phyloP scores from a whole-genome alignment of 2,797 vertebrate species.

The Schizopygopsis pylzovi region DNA sequence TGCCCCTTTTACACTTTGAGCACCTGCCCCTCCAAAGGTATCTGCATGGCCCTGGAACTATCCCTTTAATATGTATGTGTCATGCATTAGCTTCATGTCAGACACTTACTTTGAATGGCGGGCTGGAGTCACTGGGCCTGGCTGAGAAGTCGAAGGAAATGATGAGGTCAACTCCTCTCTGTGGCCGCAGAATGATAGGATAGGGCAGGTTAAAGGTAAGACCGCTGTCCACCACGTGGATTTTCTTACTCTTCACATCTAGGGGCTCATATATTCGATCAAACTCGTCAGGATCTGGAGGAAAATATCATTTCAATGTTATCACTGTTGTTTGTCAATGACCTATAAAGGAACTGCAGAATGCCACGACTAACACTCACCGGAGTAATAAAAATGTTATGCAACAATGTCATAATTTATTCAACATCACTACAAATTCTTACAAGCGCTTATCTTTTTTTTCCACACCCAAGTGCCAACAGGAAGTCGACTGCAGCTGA shows the following conservation, averaged over 20 bases:
- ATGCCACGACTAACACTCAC: not conserved
- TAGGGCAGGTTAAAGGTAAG: slow-evolving; percentile 97
- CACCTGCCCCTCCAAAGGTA: too few species aligned
- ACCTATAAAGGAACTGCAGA: not conserved
- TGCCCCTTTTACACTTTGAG: too few species aligned
- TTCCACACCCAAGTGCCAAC: not conserved
- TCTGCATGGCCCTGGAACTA: not conserved
- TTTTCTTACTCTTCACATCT: slow-evolving; percentile 98
- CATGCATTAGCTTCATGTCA: not conserved
- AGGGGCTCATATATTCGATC: slow-evolving; percentile 95
- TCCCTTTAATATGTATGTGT: not conserved
- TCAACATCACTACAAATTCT: not conserved
- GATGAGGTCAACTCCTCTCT: slow-evolving; percentile 92
- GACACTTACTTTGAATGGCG: slow-evolving; percentile 92
- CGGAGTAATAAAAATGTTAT: not conserved
- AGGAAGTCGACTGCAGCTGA: slow-evolving; percentile 14
- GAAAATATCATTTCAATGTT: not conserved
- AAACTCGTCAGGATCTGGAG: slow-evolving; percentile 94
- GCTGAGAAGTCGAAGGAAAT: slow-evolving; percentile 99
- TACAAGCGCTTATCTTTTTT: not conserved
- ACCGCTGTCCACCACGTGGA: slow-evolving; percentile 96
- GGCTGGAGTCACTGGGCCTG: slow-evolving; percentile 95
- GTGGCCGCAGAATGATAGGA: slow-evolving; percentile 90
- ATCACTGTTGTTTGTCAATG: not conserved
- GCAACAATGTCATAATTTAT: not conserved